phyloP scores from a whole-genome alignment of 2,888 invertebrate species.

The Odontocerum albicorne region DNA sequence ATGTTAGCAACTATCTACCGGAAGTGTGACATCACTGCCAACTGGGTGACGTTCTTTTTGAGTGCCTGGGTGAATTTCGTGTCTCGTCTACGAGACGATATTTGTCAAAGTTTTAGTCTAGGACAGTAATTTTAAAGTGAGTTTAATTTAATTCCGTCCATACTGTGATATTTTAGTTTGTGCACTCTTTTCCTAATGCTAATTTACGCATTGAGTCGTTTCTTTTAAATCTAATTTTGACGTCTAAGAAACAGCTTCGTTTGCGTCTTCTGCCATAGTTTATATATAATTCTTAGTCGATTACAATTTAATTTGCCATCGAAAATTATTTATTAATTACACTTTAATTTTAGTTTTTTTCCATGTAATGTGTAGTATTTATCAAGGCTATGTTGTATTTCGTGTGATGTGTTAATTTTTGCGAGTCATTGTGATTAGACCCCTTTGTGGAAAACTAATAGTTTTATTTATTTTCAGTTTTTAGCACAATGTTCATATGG shows the following conservation, averaged over 20 bases:
- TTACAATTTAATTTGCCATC: no score
- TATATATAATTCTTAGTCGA: constrained; percentile 3
- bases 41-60: constrained; percentile 34
- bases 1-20: constrained; percentile 18
- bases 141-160: constrained; percentile 6
- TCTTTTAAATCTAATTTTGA: constrained; percentile 15
- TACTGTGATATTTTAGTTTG: neutral
- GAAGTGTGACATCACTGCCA: constrained; percentile 35
- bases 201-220: neutral
- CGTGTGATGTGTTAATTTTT: constrained; percentile 10
- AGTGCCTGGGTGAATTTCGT: constrained; percentile 31
- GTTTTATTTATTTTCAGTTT: constrained; percentile 27
- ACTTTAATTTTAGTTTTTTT: neutral
- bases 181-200: neutral
- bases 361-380: neutral
- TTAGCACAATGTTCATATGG: constrained; percentile 82
- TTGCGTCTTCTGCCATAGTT: constrained; percentile 13
- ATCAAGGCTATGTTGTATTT: constrained; percentile 15
- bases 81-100: constrained; percentile 22
- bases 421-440: constrained; percentile 20
- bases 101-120: constrained; percentile 25
- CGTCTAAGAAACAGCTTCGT: constrained; percentile 11
- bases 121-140: constrained; percentile 29
- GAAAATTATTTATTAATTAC: no score
- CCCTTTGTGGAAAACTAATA: constrained; percentile 2